These are phyloP conservation scores for Iguana delicatissima DNA, from an alignment of 2,797 vertebrate species.

Conservation along the genomic window DNA sequence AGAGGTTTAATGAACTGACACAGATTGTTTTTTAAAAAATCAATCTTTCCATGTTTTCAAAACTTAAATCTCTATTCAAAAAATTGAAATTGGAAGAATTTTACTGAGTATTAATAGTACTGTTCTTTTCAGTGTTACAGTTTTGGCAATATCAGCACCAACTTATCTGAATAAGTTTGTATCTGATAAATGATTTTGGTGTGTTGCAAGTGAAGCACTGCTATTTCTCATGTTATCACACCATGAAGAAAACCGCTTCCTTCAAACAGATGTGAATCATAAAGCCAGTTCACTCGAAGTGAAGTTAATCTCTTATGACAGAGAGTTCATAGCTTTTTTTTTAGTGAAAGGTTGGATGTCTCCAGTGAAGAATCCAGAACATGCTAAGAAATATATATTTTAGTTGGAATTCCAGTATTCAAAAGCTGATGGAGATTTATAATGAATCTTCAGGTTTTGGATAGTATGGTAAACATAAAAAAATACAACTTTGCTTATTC, in stretches of 20 bases:
- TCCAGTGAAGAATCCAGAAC: not conserved
- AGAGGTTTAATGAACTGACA: too few species aligned
- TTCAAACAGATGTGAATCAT: conserved; percentile 11
- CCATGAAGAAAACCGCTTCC: not conserved
- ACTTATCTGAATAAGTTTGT: not conserved
- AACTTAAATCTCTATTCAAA: not conserved
- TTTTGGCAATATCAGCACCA: not conserved
- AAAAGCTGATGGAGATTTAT: not conserved
- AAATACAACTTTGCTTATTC: not conserved
- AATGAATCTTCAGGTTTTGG: too few species aligned
- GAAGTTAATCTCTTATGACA: not conserved
- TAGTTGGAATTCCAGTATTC: not conserved
- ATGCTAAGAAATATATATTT: not conserved
- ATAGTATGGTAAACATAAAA: not conserved
- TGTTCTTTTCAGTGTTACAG: not conserved
- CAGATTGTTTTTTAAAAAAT: too few species aligned
- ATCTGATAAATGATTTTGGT: not conserved
- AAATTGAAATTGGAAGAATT: not conserved
- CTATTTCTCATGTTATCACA: not conserved
- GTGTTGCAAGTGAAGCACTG: not conserved
- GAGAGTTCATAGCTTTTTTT: not conserved
- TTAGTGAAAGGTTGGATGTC: too few species aligned
- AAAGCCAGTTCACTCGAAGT: not conserved
- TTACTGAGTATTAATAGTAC: not conserved
- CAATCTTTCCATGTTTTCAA: too few species aligned